Evolutionary conservation across 2,797 vertebrate genomes (phyloP).

Genomic region (Acipenser ruthenus): DNA sequence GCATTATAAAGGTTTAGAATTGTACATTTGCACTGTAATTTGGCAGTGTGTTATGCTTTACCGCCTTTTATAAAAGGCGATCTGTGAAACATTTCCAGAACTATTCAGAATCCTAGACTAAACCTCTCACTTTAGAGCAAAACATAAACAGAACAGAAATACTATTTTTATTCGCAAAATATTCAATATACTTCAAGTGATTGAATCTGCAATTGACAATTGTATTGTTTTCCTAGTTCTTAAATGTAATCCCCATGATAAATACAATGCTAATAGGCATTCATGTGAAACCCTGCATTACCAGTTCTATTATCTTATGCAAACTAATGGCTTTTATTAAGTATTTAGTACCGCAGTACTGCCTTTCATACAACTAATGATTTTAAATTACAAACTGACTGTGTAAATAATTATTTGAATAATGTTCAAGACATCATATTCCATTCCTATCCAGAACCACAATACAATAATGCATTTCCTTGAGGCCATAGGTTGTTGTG

Average conservation of each 20-base stretch:
- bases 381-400: not conserved
- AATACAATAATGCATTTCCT: too few relatives aligned
- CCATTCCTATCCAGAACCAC: too few relatives aligned
- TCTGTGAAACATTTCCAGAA: too few relatives aligned
- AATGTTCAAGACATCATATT: too few relatives aligned
- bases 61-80: too few relatives aligned
- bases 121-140: not conserved
- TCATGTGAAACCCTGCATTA: not conserved
- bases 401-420: not conserved
- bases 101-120: too few relatives aligned
- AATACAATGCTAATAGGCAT: conserved; percentile 1
- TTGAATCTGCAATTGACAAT: not conserved
- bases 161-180: not conserved
- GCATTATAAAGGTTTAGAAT: too few relatives aligned
- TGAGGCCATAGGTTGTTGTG: too few relatives aligned
- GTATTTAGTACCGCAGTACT: not conserved
- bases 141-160: not conserved
- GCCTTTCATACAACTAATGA: not conserved
- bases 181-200: not conserved
- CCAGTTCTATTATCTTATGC: not conserved
- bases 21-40: too few relatives aligned
- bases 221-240: not conserved
- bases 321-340: conserved; percentile 4
- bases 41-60: too few relatives aligned
- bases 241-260: conserved; percentile 1